Percentiles rank a stretch among this genome's conserved stretches.
phyloP scores from a whole-genome alignment of 2,797 vertebrate species.

The Myotis daubentonii region DNA sequence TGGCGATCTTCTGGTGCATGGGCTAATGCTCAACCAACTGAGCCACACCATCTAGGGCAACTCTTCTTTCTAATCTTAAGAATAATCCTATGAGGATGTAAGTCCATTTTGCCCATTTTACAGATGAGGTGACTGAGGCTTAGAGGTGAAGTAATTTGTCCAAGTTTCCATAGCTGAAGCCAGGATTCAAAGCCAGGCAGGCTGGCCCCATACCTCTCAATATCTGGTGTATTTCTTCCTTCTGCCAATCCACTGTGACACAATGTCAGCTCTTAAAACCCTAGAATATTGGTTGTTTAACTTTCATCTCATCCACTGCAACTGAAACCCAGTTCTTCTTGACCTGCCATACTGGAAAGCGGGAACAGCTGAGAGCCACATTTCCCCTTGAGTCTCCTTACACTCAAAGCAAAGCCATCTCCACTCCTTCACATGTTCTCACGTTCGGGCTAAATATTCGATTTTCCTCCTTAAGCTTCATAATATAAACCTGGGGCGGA shows the following conservation, averaged over 20 bases:
- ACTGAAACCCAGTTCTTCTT: not conserved
- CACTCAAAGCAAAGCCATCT: conserved; percentile 47
- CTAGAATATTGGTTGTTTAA: not conserved
- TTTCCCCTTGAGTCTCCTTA: conserved; percentile 19
- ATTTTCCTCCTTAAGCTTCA: not conserved
- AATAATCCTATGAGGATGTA: not conserved
- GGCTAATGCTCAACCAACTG: not conserved
- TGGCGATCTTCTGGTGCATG: not conserved
- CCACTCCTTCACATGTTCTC: not conserved
- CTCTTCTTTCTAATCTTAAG: conserved; percentile 40
- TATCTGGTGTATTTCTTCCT: not conserved
- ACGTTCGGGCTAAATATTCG: conserved; percentile 2
- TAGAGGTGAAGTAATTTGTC: not conserved
- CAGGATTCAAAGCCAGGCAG: not conserved
- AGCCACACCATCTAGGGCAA: not conserved
- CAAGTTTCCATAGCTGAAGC: not conserved
- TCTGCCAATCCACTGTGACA: conserved; percentile 18
- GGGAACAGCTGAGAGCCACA: not conserved
- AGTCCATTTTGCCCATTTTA: not conserved
- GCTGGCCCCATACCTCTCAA: not conserved
- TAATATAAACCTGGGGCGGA: not conserved
- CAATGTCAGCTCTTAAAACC: not conserved
- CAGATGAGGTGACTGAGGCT: not conserved
- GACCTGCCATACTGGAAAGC: not conserved
- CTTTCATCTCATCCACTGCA: not conserved